A percentile compares a stretch with the other conserved stretches of the same genome.
phyloP scores from a whole-genome alignment of 2,113 vertebrate species.

The Hypocryptadius cinnamomeus region DNA sequence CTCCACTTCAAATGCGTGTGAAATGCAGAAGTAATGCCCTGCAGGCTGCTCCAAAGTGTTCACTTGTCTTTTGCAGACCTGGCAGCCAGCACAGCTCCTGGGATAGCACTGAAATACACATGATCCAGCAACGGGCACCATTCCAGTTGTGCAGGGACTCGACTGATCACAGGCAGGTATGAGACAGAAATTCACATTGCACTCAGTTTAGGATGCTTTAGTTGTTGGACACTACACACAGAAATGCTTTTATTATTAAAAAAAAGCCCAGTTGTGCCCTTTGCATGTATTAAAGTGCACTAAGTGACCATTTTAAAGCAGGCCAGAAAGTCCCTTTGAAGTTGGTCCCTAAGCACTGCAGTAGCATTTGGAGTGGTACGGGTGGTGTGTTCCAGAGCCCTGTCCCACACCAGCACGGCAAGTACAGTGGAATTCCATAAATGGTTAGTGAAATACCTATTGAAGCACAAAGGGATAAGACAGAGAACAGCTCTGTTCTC shows the following conservation, averaged over 20 bases:
- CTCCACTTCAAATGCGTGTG: background rate
- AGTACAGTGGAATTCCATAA: background rate
- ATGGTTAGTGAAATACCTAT: background rate
- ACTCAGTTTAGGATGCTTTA: background rate
- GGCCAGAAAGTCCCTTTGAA: slow-evolving; percentile 46
- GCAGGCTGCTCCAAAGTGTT: slow-evolving; percentile 22
- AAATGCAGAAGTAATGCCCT: slow-evolving; percentile 44
- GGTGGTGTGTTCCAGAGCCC: background rate
- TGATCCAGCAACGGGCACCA: background rate
- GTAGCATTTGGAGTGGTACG: slow-evolving; percentile 10
- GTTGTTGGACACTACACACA: slow-evolving; percentile 10
- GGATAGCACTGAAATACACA: background rate
- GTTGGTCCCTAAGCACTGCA: slow-evolving; percentile 56
- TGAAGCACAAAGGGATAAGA: background rate
- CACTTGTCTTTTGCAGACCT: slow-evolving; percentile 17
- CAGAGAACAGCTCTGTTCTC: background rate
- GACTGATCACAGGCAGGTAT: background rate
- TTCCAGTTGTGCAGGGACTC: slow-evolving; percentile 12
- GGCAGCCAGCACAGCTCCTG: background rate
- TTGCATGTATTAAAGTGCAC: slow-evolving; percentile 69
- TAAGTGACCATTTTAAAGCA: slow-evolving; percentile 38
- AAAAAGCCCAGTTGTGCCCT: slow-evolving; percentile 55
- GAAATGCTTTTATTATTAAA: slow-evolving; percentile 8
- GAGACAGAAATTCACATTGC: slow-evolving; percentile 10
- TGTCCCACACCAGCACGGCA: background rate